Evolutionary conservation across 2,888 invertebrate genomes (phyloP).

Genomic region (Meliscaeva auricollis): DNA sequence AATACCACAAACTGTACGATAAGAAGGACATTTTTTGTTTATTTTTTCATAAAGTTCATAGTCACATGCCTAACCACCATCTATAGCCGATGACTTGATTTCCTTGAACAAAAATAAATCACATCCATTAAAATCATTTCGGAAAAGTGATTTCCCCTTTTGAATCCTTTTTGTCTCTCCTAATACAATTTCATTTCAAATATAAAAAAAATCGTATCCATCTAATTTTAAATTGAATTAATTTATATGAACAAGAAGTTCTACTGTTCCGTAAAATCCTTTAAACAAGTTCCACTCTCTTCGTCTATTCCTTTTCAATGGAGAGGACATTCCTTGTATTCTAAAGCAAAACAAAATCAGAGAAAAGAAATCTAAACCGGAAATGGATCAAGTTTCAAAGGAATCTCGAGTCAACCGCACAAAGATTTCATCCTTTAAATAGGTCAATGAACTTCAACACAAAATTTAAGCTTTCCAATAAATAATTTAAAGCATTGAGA

Average conservation of each 20-base stretch:
- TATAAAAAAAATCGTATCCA: slow-evolving; percentile 15
- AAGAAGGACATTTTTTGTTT: no score
- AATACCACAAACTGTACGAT: no score
- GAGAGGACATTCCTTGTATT: no score
- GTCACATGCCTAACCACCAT: no score
- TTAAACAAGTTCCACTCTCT: not conserved
- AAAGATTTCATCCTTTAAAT: slow-evolving; percentile 11
- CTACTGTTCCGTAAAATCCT: not conserved
- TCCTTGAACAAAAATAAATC: no score
- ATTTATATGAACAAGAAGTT: slow-evolving; percentile 6
- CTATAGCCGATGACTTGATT: no score
- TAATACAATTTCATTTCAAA: not conserved
- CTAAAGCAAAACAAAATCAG: not conserved
- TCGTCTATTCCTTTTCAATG: not conserved
- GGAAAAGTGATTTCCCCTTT: no score
- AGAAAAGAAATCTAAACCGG: not conserved
- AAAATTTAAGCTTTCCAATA: slow-evolving; percentile 21
- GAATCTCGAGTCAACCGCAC: not conserved
- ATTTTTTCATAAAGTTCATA: no score
- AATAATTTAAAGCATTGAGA: slow-evolving; percentile 15
- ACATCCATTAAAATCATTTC: no score
- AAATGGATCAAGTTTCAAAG: not conserved
- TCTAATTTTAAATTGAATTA: slow-evolving; percentile 31
- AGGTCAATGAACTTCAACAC: slow-evolving; percentile 48
- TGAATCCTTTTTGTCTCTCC: slow-evolving; percentile 9